Conservation (phyloP, 2,888 invertebrate species). For the Parnassius orleans region DNA sequence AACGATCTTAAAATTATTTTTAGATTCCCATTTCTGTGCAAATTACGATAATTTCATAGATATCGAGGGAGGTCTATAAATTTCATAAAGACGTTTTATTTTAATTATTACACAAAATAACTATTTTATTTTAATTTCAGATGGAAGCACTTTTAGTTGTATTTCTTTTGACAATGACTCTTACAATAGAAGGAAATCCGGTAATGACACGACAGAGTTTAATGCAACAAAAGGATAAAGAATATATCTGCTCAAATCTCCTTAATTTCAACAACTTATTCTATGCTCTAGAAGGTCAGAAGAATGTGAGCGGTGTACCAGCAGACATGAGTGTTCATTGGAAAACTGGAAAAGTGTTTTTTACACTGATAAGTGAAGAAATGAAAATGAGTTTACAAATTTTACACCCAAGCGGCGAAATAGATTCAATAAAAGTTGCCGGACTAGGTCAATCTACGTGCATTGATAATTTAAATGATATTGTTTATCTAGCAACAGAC, state of each 20-base stretch:
- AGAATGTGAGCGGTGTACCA: conserved; percentile 59
- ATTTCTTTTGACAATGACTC: conserved; percentile 39
- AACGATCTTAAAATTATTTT: too few relatives aligned
- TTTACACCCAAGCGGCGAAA: conserved; percentile 53
- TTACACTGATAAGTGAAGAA: conserved; percentile 64
- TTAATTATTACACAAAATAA: background rate
- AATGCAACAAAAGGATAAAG: conserved; percentile 39
- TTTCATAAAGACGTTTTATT: too few relatives aligned
- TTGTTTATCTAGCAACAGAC: conserved; percentile 70
- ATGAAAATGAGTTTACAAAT: conserved; percentile 69
- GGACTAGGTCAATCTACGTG: conserved; percentile 69
- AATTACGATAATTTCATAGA: too few relatives aligned
- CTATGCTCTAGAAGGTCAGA: conserved; percentile 50
- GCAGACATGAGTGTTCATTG: conserved; percentile 70
- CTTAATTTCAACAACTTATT: conserved; percentile 58
- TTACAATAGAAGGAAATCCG: conserved; percentile 42
- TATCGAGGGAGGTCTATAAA: too few relatives aligned
- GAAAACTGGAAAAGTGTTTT: conserved; percentile 66
- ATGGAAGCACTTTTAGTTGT: conserved; percentile 44
- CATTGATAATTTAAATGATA: conserved; percentile 72
- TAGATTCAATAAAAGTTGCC: conserved; percentile 59
- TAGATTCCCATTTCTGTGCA: too few relatives aligned
- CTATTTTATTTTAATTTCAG: conserved; percentile 45
- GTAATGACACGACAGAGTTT: conserved; percentile 55
- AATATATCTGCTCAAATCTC: conserved; percentile 49